Base-by-base conservation (phyloP, 2,888 invertebrate species). In the Tiliacea citrago region DNA sequence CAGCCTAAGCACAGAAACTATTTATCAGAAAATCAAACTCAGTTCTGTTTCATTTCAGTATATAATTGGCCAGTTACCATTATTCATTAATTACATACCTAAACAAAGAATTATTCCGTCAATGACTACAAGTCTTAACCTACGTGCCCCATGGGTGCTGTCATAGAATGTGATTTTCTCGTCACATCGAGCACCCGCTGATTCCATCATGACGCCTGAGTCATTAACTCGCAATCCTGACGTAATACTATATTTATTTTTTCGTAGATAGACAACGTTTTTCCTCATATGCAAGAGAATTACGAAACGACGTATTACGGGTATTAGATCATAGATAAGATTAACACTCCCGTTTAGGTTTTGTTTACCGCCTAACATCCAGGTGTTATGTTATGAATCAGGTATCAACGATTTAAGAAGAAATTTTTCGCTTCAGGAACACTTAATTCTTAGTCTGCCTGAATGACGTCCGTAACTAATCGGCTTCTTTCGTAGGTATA, bases 261-360 rank as follows among this genome's bases (percentile, higher is more conserved):
- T 66, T 65, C 9, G 67, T 73, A 82, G 83, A 82, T 82, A 82
- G 70, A 12, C 83, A 77, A 83, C 83, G 82, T 82, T 72, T 76
- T 51, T 60, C 68, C 68, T 66, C 51, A 1, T 63, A 65, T 67
- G 76, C 80, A 83, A 82, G 62, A 72, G 66, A 75, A 78, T 85
- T 81, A 81, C 72, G 75, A 83, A 81, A 79, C 66, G 12, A 67
- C 49, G 51, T 68, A 77, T 85, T 80, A 78, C 85, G 69, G 68
- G 68, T 71, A 68, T 84, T 81, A 81, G 76, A 81, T 86, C 84
- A 84, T 79, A 85, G 87, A 86, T 87, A 86, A 86, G 81, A 83
- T 81, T 75, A 65, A 70, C 63, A 60, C 53, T 79, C 69, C 63
- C 42, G 63, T 66, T 74, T 79, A 69, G 71, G 75, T 78, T 78